phyloP scores from a whole-genome alignment of 2,113 vertebrate species.

The Myanophis thanlyinensis region DNA sequence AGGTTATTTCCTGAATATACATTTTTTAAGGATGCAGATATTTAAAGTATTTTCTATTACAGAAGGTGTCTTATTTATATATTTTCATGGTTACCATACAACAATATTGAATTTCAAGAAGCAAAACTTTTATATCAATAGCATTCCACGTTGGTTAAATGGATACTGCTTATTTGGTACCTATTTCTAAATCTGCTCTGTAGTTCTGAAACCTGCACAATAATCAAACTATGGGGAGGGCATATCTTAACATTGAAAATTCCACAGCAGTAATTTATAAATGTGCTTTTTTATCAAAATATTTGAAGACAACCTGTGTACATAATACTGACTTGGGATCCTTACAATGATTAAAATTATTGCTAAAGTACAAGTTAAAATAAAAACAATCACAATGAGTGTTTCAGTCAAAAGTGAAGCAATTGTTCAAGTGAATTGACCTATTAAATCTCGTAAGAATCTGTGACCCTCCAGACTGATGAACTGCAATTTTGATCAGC shows the following conservation, averaged over 20 bases:
- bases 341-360: not conserved
- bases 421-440: not conserved
- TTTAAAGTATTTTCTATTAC: not conserved
- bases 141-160: not conserved
- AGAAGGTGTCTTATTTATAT: not conserved
- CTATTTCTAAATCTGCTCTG: not conserved
- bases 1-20: not conserved
- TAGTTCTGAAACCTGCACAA: not conserved
- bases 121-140: not conserved
- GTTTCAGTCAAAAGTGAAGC: not conserved
- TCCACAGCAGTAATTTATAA: not conserved
- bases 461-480: not conserved
- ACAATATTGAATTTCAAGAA: not conserved
- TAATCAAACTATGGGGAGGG: not conserved
- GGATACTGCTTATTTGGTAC: not conserved
- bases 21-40: not conserved
- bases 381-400: not conserved
- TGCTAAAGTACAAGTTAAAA: not conserved
- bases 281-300: not conserved
- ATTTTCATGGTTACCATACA: not conserved
- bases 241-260: not conserved
- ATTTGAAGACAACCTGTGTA: not conserved
- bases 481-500: not conserved
- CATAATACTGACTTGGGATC: not conserved
- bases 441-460: not conserved